These are phyloP conservation scores for Lemur catta DNA, from an alignment of 2,797 vertebrate genomes.

Conservation along the genomic window DNA sequence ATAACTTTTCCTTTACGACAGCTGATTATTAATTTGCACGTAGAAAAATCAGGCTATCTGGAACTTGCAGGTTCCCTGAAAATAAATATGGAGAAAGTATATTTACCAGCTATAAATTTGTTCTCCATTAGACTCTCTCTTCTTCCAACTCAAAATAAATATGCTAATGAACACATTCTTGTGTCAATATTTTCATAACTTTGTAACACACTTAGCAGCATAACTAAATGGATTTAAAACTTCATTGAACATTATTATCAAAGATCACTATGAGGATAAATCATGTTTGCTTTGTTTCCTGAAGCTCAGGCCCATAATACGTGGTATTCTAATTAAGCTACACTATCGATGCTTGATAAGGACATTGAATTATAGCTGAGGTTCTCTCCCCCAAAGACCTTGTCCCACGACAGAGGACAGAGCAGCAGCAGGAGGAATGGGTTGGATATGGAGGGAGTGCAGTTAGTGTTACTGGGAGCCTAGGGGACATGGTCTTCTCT, in stretches of 20 bases:
- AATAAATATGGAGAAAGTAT: neutral
- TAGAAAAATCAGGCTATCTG: neutral
- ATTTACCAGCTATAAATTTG: neutral
- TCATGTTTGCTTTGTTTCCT: neutral
- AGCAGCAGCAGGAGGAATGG: neutral
- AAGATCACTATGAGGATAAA: neutral
- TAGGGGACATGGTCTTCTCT: neutral
- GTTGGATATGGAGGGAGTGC: neutral
- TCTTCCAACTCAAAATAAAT: neutral
- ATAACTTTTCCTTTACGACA: constrained; percentile 11
- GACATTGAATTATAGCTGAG: neutral
- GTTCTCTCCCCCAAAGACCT: neutral
- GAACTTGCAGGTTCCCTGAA: neutral
- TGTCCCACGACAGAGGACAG: neutral
- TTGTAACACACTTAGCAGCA: neutral
- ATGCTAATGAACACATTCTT: neutral
- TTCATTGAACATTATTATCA: neutral
- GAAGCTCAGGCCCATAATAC: neutral
- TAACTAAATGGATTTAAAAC: neutral
- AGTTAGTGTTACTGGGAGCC: neutral
- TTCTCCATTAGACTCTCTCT: neutral
- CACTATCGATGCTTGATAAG: neutral
- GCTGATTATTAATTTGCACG: constrained; percentile 21
- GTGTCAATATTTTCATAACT: neutral
- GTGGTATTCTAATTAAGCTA: neutral